Evolutionary conservation across 2,888 invertebrate genomes (phyloP).

Genomic region (Troides helena): DNA sequence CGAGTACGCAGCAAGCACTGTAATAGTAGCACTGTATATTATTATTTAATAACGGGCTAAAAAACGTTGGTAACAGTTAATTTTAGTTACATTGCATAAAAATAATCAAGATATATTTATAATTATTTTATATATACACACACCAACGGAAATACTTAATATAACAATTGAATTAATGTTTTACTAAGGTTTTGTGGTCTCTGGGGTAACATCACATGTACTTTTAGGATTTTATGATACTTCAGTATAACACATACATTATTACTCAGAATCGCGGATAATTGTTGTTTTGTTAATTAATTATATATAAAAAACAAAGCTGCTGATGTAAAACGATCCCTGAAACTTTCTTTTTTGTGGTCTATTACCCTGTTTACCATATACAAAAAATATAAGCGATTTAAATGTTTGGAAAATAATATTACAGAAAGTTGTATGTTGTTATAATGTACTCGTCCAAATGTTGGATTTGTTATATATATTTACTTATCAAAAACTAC

Average conservation of each 20-base stretch:
- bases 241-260: no score
- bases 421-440: slow-evolving; percentile 9
- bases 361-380: slow-evolving; percentile 75
- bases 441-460: slow-evolving; percentile 61
- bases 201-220: no score
- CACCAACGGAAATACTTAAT: no score
- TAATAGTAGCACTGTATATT: neutral
- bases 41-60: no score
- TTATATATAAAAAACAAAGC: slow-evolving; percentile 6
- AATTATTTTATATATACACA: no score
- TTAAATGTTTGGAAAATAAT: slow-evolving; percentile 26
- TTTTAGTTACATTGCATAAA: no score
- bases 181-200: no score
- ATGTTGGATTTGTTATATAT: slow-evolving; percentile 54
- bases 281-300: neutral
- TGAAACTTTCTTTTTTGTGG: slow-evolving; percentile 39
- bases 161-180: no score
- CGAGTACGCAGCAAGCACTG: slow-evolving; percentile 51
- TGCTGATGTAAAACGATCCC: slow-evolving; percentile 25
- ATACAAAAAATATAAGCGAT: slow-evolving; percentile 26
- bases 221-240: no score
- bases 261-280: no score
- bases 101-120: no score
- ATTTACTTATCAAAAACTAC: slow-evolving; percentile 80
- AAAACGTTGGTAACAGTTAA: no score